These are phyloP conservation scores for Myopa tessellatipennis DNA, from an alignment of 2,888 invertebrate species.

Conservation along the genomic window DNA sequence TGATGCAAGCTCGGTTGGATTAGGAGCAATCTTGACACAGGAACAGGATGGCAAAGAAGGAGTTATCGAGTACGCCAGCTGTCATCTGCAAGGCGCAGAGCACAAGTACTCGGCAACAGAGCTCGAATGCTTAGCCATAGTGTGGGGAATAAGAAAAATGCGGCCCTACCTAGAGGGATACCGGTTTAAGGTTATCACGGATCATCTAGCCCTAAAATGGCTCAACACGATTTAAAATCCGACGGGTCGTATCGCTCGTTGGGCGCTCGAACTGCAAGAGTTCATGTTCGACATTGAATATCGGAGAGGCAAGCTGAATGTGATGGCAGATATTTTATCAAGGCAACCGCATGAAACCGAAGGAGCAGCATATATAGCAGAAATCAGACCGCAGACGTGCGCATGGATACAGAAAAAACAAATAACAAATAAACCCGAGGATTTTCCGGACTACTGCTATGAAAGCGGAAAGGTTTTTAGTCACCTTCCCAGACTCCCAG, in stretches of 20 bases:
- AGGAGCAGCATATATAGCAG: too few species aligned
- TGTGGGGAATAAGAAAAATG: slow-evolving; percentile 26
- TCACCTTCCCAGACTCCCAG: slow-evolving; percentile 15
- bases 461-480: slow-evolving; percentile 17
- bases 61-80: slow-evolving; percentile 29
- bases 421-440: not conserved
- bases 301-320: slow-evolving; percentile 6
- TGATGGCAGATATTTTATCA: slow-evolving; percentile 18
- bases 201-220: slow-evolving; percentile 33
- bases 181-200: slow-evolving; percentile 27
- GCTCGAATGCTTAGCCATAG: slow-evolving; percentile 21
- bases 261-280: slow-evolving; percentile 23
- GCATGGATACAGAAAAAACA: not conserved
- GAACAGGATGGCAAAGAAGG: not conserved
- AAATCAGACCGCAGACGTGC: too few species aligned
- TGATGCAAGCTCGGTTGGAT: slow-evolving; percentile 30
- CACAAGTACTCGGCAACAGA: slow-evolving; percentile 26
- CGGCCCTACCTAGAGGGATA: slow-evolving; percentile 15
- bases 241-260: slow-evolving; percentile 36
- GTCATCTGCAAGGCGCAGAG: slow-evolving; percentile 12
- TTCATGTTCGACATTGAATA: slow-evolving; percentile 17
- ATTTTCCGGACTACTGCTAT: not conserved
- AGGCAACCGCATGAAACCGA: not conserved
- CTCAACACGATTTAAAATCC: slow-evolving; percentile 37
- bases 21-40: slow-evolving; percentile 36